Evolutionary conservation across 2,113 vertebrate species (phyloP).

Genomic region (Podocnemis expansa): DNA sequence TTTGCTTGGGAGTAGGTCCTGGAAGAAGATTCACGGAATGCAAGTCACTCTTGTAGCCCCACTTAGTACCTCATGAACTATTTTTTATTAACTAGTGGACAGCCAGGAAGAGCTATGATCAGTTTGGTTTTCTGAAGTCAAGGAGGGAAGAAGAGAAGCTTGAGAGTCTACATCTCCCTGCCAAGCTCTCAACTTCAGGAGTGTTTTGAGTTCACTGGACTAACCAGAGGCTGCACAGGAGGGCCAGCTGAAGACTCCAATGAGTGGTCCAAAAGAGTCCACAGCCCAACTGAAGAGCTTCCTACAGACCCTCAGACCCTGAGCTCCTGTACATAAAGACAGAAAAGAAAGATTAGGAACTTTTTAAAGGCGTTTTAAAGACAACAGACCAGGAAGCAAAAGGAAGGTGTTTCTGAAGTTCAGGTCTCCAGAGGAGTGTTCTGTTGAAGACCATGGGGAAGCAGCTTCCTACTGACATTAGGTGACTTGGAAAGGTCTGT

Average conservation of each 20-base stretch:
- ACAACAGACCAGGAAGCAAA: neutral
- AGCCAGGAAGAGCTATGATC: accelerated
- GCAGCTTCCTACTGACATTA: neutral
- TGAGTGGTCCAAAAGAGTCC: neutral
- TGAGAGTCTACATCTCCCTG: neutral
- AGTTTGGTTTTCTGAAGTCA: accelerated
- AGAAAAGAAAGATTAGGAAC: neutral
- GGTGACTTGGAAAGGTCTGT: neutral
- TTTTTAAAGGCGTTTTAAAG: neutral
- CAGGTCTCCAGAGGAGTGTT: neutral
- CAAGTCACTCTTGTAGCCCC: neutral
- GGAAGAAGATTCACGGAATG: neutral
- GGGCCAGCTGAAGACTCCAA: neutral
- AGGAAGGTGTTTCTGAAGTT: neutral
- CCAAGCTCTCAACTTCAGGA: neutral
- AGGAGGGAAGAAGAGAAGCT: neutral
- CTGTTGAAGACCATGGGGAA: neutral
- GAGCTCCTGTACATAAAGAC: neutral
- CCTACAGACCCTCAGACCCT: neutral
- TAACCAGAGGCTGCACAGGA: neutral
- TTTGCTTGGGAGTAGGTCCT: neutral
- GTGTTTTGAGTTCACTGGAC: neutral
- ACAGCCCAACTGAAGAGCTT: neutral
- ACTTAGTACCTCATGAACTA: accelerated
- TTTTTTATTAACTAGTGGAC: neutral